phyloP scores from a whole-genome alignment of 2,888 invertebrate genomes.

The Callyntrura guangdongensis region DNA sequence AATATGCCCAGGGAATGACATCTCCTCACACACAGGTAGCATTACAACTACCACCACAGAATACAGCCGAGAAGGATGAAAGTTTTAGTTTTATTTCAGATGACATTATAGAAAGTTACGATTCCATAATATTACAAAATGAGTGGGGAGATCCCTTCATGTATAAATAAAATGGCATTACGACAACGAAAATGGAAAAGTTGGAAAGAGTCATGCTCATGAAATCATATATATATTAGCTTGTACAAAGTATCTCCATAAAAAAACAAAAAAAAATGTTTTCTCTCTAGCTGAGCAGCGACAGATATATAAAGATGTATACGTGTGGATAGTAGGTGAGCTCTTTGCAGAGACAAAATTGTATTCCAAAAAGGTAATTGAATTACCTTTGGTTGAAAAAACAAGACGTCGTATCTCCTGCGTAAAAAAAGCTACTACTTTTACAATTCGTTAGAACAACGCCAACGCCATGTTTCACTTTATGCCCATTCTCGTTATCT shows the following conservation, averaged over 20 bases:
- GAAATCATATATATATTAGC: no score
- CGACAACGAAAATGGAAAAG: slow-evolving; percentile 10
- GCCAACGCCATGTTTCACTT: background rate
- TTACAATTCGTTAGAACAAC: slow-evolving; percentile 31
- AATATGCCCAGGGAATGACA: no score
- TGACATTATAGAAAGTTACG: no score
- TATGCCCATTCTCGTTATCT: background rate
- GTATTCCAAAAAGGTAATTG: slow-evolving; percentile 57
- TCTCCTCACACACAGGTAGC: no score
- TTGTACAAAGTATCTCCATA: background rate
- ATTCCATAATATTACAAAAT: background rate
- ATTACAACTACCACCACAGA: no score
- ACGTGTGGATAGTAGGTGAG: no score
- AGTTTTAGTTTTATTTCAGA: no score
- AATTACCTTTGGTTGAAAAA: slow-evolving; percentile 64
- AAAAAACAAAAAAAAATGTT: no score
- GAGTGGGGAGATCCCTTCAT: background rate
- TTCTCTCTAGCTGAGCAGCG: no score
- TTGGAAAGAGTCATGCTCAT: background rate
- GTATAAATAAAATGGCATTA: slow-evolving; percentile 30
- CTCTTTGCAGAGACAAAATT: slow-evolving; percentile 1
- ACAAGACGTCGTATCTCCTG: slow-evolving; percentile 24
- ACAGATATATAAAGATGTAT: no score
- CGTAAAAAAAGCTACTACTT: slow-evolving; percentile 10
- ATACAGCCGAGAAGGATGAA: no score